Evolutionary conservation across 2,797 vertebrate species (phyloP).

Genomic region (Adrianichthys oophorus): DNA sequence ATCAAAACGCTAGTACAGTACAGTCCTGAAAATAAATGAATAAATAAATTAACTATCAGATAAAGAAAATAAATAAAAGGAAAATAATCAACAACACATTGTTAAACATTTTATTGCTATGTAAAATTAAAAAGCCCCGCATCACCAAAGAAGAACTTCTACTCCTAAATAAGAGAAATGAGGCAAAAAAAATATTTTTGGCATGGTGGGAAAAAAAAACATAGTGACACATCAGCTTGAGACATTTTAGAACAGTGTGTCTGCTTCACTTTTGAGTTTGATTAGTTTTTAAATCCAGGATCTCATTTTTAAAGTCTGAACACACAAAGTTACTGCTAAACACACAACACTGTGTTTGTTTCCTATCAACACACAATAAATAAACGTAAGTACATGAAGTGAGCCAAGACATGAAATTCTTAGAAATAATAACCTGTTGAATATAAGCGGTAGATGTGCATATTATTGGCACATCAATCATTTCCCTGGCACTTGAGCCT

Average conservation of each 20-base stretch:
- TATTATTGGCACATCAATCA: slow-evolving; percentile 68
- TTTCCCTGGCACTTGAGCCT: slow-evolving; percentile 58
- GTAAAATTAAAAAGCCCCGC: slow-evolving; percentile 74
- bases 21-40: not conserved
- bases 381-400: slow-evolving; percentile 52
- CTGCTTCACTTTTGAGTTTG: slow-evolving; percentile 37
- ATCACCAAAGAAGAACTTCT: slow-evolving; percentile 65
- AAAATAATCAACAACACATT: slow-evolving; percentile 11
- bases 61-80: not conserved
- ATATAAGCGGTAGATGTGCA: slow-evolving; percentile 61
- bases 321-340: slow-evolving; percentile 44
- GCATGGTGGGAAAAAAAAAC: slow-evolving; percentile 58
- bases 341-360: slow-evolving; percentile 47
- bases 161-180: slow-evolving; percentile 64
- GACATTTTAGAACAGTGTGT: slow-evolving; percentile 36
- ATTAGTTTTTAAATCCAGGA: slow-evolving; percentile 45
- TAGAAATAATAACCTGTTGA: slow-evolving; percentile 50
- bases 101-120: slow-evolving; percentile 84
- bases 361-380: slow-evolving; percentile 55
- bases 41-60: not conserved
- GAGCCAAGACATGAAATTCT: slow-evolving; percentile 37
- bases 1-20: too few relatives aligned
- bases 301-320: slow-evolving; percentile 36
- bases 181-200: slow-evolving; percentile 72
- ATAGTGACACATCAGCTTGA: slow-evolving; percentile 21